Evolutionary conservation across 2,797 vertebrate species (phyloP).

Genomic region (Labeo calbasu): DNA sequence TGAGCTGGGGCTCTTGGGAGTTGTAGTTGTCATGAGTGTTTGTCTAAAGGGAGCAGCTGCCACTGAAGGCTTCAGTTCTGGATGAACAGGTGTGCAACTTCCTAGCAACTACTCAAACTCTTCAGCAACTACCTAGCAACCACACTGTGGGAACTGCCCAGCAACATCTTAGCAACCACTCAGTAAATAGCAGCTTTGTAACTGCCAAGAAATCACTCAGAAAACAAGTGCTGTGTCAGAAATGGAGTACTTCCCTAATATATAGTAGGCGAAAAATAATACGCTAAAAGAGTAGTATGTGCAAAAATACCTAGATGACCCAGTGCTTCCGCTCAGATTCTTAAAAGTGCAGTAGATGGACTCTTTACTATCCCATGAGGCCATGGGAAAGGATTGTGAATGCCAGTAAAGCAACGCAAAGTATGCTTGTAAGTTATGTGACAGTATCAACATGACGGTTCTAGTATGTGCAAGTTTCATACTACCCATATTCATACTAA

Average conservation of each 20-base stretch:
- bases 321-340: too few relatives aligned
- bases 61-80: background rate
- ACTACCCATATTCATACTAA: too few relatives aligned
- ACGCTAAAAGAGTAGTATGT: background rate
- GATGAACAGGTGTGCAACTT: background rate
- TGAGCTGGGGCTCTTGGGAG: constrained; percentile 4
- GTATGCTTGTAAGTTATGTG: background rate
- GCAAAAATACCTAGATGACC: background rate
- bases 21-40: constrained; percentile 1
- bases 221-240: too few relatives aligned
- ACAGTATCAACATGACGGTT: background rate
- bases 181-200: too few relatives aligned
- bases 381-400: background rate
- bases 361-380: background rate
- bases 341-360: background rate
- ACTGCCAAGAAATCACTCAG: background rate
- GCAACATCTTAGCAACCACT: background rate
- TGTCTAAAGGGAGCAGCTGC: constrained; percentile 2
- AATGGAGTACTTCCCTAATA: background rate
- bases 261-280: background rate
- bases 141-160: background rate
- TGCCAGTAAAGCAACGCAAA: background rate
- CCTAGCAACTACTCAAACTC: background rate
- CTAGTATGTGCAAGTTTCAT: background rate
- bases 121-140: background rate